Percentiles rank a stretch among this genome's conserved stretches.
Conservation (phyloP, 2,113 vertebrate genomes). For the Pangasianodon gigas region DNA sequence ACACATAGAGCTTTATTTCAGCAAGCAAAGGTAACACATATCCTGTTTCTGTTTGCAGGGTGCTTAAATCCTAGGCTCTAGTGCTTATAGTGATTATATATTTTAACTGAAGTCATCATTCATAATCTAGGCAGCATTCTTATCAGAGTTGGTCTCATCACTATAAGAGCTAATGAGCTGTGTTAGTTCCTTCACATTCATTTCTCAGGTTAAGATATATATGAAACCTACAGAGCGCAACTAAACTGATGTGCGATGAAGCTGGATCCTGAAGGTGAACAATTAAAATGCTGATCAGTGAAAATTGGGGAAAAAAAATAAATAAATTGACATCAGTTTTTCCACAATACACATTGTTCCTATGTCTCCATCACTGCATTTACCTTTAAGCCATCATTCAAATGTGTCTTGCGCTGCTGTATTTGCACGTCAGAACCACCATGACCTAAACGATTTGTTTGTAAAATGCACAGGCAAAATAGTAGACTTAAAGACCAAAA, state of each 20-base stretch:
- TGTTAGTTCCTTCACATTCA: neutral
- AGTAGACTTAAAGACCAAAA: neutral
- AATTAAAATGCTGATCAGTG: neutral
- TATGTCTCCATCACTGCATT: neutral
- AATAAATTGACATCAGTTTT: neutral
- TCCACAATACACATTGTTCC: neutral
- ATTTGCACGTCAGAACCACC: neutral
- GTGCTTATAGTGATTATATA: no score
- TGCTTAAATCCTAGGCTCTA: neutral
- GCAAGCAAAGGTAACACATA: neutral
- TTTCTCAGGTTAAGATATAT: neutral
- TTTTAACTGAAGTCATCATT: no score
- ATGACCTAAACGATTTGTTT: conserved; percentile 2
- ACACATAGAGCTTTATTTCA: neutral
- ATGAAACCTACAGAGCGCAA: neutral
- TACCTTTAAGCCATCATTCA: neutral
- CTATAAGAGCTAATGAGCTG: no score
- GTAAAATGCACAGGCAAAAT: conserved; percentile 8
- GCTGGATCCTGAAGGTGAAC: neutral
- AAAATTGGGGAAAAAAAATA: no score
- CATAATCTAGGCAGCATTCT: no score
- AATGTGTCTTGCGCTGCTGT: neutral
- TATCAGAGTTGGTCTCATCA: no score
- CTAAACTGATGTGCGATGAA: neutral
- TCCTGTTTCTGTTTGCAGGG: neutral